Evolutionary conservation across 2,888 invertebrate species (phyloP).

Genomic region (Alviniconcha strummeri): DNA sequence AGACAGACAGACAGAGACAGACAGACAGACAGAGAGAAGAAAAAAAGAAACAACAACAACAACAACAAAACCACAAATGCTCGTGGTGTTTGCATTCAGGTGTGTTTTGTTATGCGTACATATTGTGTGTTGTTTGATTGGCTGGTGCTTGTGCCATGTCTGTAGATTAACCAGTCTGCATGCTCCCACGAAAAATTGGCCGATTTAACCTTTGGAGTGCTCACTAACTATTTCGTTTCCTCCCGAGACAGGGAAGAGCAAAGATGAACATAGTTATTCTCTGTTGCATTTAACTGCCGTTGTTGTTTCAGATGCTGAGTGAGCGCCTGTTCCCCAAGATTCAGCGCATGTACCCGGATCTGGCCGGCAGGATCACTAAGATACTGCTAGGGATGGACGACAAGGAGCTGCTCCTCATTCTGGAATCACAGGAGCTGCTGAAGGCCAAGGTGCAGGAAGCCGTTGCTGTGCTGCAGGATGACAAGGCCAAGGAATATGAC

Average conservation of each 20-base stretch:
- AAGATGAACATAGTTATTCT: too few species aligned
- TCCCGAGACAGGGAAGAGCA: too few species aligned
- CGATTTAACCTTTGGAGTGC: too few species aligned
- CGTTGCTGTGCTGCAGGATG: conserved; percentile 97
- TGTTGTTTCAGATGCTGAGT: conserved; percentile 87
- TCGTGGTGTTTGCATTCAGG: not conserved
- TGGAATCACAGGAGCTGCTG: conserved; percentile 95
- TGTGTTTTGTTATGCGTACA: not conserved
- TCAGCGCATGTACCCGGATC: conserved; percentile 87
- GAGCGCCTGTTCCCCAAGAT: conserved; percentile 98
- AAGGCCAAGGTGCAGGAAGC: conserved; percentile 98
- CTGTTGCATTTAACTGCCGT: too few species aligned
- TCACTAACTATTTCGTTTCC: too few species aligned
- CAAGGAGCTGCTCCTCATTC: conserved; percentile 96
- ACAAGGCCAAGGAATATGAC: conserved; percentile 87
- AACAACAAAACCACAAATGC: not conserved
- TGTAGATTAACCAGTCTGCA: too few species aligned
- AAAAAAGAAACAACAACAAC: not conserved
- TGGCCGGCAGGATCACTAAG: conserved; percentile 98
- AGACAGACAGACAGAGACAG: not conserved
- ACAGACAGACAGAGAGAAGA: not conserved
- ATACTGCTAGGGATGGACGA: conserved; percentile 99
- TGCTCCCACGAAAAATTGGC: too few species aligned
- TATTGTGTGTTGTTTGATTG: not conserved
- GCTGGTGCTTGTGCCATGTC: too few species aligned